A percentile compares a stretch with the other conserved stretches of the same genome.
Evolutionary conservation across 2,888 invertebrate species (phyloP).

Genomic region (Macropis europaea): DNA sequence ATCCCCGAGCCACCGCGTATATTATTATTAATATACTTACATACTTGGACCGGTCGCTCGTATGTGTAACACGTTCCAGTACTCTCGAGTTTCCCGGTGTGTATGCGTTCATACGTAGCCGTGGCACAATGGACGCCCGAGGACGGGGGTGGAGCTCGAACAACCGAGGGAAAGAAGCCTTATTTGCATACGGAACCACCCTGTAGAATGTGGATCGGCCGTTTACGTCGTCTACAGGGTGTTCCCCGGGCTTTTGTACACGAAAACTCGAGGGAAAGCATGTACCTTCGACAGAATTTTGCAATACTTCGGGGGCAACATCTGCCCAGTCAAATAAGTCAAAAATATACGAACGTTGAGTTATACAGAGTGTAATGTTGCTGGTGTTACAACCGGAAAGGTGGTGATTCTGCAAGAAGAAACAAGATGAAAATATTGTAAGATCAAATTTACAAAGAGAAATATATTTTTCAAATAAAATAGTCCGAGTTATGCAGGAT

Average conservation of each 20-base stretch:
- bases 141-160: conserved; percentile 75
- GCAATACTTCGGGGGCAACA: too few species aligned
- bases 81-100: conserved; percentile 28
- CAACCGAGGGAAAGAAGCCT: conserved; percentile 59
- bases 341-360: too few species aligned
- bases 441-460: too few species aligned
- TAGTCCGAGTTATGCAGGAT: too few species aligned
- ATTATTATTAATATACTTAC: conserved; percentile 71
- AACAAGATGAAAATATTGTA: too few species aligned
- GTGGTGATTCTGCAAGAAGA: too few species aligned
- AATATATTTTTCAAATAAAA: too few species aligned
- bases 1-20: conserved; percentile 70
- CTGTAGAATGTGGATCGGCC: conserved; percentile 68
- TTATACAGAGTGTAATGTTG: too few species aligned
- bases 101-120: conserved; percentile 41
- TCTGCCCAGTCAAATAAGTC: too few species aligned
- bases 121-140: conserved; percentile 75
- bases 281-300: neutral
- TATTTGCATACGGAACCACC: conserved; percentile 76
- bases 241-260: conserved; percentile 3
- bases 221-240: conserved; percentile 57
- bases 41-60: conserved; percentile 30
- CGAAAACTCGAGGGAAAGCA: neutral
- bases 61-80: conserved; percentile 52
- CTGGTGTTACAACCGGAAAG: too few species aligned